Base-by-base conservation (phyloP, 2,888 invertebrate genomes). In the Steromphala cineraria region DNA sequence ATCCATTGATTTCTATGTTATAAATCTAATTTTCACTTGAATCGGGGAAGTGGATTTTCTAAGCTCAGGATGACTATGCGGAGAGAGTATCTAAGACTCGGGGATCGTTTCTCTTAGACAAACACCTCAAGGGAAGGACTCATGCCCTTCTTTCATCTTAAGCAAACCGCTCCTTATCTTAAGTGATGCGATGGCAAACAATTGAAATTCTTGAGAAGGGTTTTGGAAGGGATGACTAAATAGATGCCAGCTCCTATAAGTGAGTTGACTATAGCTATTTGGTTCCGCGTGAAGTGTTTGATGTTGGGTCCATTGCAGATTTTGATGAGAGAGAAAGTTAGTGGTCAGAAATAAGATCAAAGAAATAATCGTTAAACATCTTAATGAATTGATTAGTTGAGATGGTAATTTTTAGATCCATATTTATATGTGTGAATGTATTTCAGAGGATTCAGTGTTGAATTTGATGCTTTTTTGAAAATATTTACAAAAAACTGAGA, bases 11-110 rank as follows among this genome's bases (percentile, higher is more conserved):
- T 71, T 71, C 71, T 71, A n/a, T 71, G 71, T 71, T 36, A 71
- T 71, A 71, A 71, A 71, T 71, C 71, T 71, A 71, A 71, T 71
- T 71, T 71, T 71, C 71, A 71, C 71, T 71, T 71, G 71, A 71
- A 71, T 71, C 71, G 36, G 40, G 36, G 71, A 71, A 71, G 36
- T 71, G 71, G 31, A 71, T 71, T 71, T 36, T 71, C 71, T 71
- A 13, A 40, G 40, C 71, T 36, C 36, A 71, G 40, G 15, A n/a
- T 15, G 40, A 36, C 36, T 36, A 19, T 36, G 31, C 36, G 13
- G n/a, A 17, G 71, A 28, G 71, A 40, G 36, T 28, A 36, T 31
- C 36, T 36, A 19, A 36, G 71, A 31, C 31, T 17, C 17, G n/a
- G 71, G 36, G 28, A 31, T 36, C 19, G 71, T 19, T 31, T 40